A percentile compares a stretch with the other conserved stretches of the same genome.
phyloP scores from a whole-genome alignment of 2,888 invertebrate species.

The Hipparchia sbordonii region DNA sequence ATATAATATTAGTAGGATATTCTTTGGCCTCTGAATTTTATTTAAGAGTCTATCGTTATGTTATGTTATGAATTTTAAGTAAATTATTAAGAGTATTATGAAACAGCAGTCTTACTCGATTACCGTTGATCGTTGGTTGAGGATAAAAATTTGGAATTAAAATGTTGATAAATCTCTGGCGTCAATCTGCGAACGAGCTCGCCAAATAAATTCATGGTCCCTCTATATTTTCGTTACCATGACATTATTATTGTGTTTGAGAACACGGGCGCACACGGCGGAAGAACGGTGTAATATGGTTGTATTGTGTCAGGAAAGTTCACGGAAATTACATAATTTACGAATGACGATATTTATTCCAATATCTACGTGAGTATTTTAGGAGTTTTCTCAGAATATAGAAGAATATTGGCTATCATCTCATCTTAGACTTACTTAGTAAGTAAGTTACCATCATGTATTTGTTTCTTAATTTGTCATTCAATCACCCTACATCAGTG shows the following conservation, averaged over 20 bases:
- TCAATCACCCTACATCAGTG: too few species aligned
- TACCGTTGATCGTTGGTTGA: too few species aligned
- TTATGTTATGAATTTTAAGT: too few species aligned
- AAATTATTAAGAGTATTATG: too few species aligned
- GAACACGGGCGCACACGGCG: neutral
- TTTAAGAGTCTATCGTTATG: too few species aligned
- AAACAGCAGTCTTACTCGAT: too few species aligned
- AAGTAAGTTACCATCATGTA: too few species aligned
- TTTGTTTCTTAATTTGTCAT: too few species aligned
- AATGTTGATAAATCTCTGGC: neutral
- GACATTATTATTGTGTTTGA: conserved; percentile 17
- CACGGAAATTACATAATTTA: neutral
- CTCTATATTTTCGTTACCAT: conserved; percentile 15
- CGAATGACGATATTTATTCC: conserved; percentile 4
- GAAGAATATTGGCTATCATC: neutral
- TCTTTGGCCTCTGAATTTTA: too few species aligned
- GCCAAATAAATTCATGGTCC: conserved; percentile 21
- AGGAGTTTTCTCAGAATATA: neutral
- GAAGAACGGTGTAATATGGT: neutral
- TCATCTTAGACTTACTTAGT: too few species aligned
- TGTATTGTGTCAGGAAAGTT: neutral
- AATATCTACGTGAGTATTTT: neutral
- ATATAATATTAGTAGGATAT: too few species aligned
- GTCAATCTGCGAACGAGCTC: neutral
- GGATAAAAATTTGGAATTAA: too few species aligned